Evolutionary conservation across 1,140 invertebrate genomes (phyloP).

Genomic region (Ceratina calcarata): DNA sequence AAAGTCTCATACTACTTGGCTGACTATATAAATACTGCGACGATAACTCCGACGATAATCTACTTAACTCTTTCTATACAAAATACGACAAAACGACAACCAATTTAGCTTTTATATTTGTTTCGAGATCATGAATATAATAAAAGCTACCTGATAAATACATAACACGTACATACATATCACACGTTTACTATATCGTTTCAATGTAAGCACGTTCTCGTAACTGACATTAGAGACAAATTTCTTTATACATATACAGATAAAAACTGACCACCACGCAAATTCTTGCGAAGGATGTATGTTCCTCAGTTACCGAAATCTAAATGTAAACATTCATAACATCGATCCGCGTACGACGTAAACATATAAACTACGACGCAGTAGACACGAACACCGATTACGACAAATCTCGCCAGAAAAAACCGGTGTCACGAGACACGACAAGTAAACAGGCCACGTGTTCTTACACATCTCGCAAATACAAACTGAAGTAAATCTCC

Average conservation of each 20-base stretch:
- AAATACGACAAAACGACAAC: too few relatives aligned
- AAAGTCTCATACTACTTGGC: background rate
- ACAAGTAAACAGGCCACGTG: constrained; percentile 30
- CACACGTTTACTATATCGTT: too few relatives aligned
- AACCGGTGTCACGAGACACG: constrained; percentile 9
- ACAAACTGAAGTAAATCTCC: background rate
- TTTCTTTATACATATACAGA: too few relatives aligned
- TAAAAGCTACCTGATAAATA: too few relatives aligned
- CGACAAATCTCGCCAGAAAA: background rate
- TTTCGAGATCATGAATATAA: too few relatives aligned
- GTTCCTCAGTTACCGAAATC: background rate
- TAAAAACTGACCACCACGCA: constrained; percentile 4
- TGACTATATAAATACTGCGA: background rate
- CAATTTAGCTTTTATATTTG: too few relatives aligned
- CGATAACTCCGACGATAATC: background rate
- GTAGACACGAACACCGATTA: background rate
- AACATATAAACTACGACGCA: background rate
- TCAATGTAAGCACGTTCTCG: too few relatives aligned
- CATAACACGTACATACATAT: too few relatives aligned
- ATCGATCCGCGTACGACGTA: background rate
- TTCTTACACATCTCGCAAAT: background rate
- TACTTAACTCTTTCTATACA: too few relatives aligned
- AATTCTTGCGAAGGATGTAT: background rate
- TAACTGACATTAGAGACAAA: too few relatives aligned
- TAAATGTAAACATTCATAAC: background rate